Conservation (phyloP, 2,113 vertebrate species). For the Gobiocypris rarus region DNA sequence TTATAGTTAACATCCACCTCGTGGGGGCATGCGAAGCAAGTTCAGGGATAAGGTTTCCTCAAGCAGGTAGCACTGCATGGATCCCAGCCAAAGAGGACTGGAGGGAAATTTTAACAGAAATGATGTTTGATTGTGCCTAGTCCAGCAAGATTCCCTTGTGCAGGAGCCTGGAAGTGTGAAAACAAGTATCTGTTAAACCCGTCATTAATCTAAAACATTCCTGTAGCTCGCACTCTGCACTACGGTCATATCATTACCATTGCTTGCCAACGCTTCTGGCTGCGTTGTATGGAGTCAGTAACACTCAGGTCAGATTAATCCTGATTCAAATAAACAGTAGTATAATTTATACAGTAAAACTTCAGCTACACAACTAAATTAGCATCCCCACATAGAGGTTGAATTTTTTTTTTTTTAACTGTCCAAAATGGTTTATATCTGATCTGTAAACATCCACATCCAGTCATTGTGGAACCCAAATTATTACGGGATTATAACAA, state of each 20-base stretch:
- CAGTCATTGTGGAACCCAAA: background rate
- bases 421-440: background rate
- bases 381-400: background rate
- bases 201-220: slow-evolving; percentile 49
- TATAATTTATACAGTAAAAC: background rate
- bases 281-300: background rate
- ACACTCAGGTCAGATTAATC: background rate
- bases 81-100: slow-evolving; percentile 2
- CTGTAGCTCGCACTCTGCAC: background rate
- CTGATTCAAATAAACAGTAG: slow-evolving; percentile 32
- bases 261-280: slow-evolving; percentile 17
- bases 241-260: background rate
- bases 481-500: background rate
- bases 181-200: slow-evolving; percentile 42
- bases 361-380: slow-evolving; percentile 10
- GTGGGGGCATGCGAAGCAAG: background rate
- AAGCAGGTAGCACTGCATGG: slow-evolving; percentile 32
- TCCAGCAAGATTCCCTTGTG: slow-evolving; percentile 32
- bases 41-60: slow-evolving; percentile 48
- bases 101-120: slow-evolving; percentile 17
- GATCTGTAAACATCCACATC: background rate
- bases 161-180: slow-evolving; percentile 29
- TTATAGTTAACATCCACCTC: slow-evolving; percentile 52
- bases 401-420: no score
- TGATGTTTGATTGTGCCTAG: slow-evolving; percentile 45